Base-by-base conservation (phyloP, 2,113 vertebrate species). In the Actenoides hombroni region DNA sequence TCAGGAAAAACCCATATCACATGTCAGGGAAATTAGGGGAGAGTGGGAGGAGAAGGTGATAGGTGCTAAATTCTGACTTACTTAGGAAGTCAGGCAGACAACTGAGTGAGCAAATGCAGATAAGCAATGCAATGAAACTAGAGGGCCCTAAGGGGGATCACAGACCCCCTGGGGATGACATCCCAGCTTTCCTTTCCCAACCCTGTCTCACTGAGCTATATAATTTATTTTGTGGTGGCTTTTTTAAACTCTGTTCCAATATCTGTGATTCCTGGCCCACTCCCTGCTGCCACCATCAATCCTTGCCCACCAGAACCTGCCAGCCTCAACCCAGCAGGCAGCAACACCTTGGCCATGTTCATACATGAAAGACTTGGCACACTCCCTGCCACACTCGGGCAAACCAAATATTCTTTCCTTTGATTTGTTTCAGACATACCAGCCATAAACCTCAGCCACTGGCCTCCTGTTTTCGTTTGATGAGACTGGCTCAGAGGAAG, bases 301-400 rank as follows among this genome's bases (percentile, higher is more conserved):
- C 48, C 21, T 37, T 53, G 65, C 78, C 78, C 69, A 42, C 3
- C 59, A 60, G 64, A 76, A 76, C 37, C 29, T 35, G 64, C 17
- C 69, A 26, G 15, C 35, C 40, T 49, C 4, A 1, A 8, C 14
- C 24, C 26, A 67, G 44, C 14, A 1, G 5, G 3, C 20, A 54
- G 67, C 21, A 63, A 9, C 33, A 40, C 57, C 46, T 44, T 18
- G 1, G 48, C 77, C 2, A 0, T 53, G 60, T 42, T 78, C 56
- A 24, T 21, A 28, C 21, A 19, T 4, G 8, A 44, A 83, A 81
- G 86, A 28, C 76, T 61, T 59, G 76, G 12, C 76, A 51, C 2
- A 0, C 17, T 75, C 69, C 28, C 65, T 63, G 51, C 44, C 40
- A 16, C 0, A 0, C 85, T 83, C 6, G 0, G 48, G 23, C 53